phyloP scores from a whole-genome alignment of 2,888 invertebrate genomes.

The Philereme transversata region DNA sequence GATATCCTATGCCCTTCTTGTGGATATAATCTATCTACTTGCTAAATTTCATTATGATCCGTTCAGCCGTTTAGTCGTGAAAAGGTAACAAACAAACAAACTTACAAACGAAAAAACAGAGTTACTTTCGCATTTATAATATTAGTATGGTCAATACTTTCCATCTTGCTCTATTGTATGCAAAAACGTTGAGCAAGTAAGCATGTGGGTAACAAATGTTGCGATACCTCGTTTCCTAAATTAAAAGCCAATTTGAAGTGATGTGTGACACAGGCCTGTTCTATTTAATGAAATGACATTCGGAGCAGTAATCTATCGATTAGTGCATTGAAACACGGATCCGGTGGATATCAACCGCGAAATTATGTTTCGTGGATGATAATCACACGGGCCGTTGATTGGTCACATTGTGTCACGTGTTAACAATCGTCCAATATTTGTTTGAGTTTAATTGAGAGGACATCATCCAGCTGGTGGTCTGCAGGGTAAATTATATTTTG shows the following conservation, averaged over 20 bases:
- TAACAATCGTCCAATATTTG: slow-evolving; percentile 42
- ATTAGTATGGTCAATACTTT: no score
- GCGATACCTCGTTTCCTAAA: not conserved
- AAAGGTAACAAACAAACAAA: no score
- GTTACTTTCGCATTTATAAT: no score
- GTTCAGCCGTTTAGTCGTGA: no score
- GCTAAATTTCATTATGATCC: no score
- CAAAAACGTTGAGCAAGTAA: no score
- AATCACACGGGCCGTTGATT: slow-evolving; percentile 60
- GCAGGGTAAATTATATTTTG: no score
- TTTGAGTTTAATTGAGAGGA: slow-evolving; percentile 41
- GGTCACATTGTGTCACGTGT: slow-evolving; percentile 49
- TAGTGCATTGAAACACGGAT: slow-evolving; percentile 45
- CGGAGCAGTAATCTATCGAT: slow-evolving; percentile 58
- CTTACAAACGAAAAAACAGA: no score
- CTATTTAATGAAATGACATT: slow-evolving; percentile 31
- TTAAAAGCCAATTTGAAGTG: not conserved
- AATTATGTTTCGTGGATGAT: slow-evolving; percentile 65
- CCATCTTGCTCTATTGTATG: no score
- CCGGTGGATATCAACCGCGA: slow-evolving; percentile 58
- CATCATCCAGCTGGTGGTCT: slow-evolving; percentile 24
- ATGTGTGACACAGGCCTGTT: not conserved
- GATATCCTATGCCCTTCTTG: no score
- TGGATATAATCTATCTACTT: no score
- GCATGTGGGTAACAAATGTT: no score